Conservation (phyloP, 2,113 vertebrate species). For the Paracanthobrama guichenoti region DNA sequence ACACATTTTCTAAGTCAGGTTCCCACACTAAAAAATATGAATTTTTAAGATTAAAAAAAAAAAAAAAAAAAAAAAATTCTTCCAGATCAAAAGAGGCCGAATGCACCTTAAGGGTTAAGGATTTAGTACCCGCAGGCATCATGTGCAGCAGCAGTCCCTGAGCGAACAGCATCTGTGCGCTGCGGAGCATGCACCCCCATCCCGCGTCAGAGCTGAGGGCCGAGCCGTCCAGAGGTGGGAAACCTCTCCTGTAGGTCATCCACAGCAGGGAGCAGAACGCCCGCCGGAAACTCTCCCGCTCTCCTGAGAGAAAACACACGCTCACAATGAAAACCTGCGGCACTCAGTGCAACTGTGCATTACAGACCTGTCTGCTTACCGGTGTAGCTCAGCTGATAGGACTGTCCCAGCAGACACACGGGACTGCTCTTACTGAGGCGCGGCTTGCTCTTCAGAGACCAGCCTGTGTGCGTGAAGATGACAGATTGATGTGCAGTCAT, state of each 20-base stretch:
- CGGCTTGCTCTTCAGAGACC: constrained; percentile 82
- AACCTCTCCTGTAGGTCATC: constrained; percentile 87
- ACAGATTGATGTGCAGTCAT: too few relatives aligned
- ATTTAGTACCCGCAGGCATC: constrained; percentile 77
- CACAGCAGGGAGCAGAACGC: constrained; percentile 83
- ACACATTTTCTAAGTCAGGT: too few relatives aligned
- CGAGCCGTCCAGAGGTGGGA: constrained; percentile 75
- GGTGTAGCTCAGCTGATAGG: constrained; percentile 74
- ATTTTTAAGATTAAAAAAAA: too few relatives aligned
- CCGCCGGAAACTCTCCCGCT: constrained; percentile 76
- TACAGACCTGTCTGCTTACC: constrained; percentile 64
- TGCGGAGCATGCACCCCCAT: constrained; percentile 90
- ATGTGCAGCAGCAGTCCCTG: constrained; percentile 82
- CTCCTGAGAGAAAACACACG: constrained; percentile 65
- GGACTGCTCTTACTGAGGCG: constrained; percentile 82
- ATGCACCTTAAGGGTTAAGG: neutral
- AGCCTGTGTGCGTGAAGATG: constrained; percentile 63
- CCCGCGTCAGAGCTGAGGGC: constrained; percentile 84
- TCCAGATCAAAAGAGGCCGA: neutral
- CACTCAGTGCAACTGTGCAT: too few relatives aligned
- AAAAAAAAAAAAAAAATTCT: too few relatives aligned
- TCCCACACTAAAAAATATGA: neutral
- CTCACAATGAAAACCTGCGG: neutral
- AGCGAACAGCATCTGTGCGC: constrained; percentile 89
- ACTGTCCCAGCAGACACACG: constrained; percentile 78